phyloP scores from a whole-genome alignment of 2,888 invertebrate genomes.

The Chrysotoxum bicinctum region DNA sequence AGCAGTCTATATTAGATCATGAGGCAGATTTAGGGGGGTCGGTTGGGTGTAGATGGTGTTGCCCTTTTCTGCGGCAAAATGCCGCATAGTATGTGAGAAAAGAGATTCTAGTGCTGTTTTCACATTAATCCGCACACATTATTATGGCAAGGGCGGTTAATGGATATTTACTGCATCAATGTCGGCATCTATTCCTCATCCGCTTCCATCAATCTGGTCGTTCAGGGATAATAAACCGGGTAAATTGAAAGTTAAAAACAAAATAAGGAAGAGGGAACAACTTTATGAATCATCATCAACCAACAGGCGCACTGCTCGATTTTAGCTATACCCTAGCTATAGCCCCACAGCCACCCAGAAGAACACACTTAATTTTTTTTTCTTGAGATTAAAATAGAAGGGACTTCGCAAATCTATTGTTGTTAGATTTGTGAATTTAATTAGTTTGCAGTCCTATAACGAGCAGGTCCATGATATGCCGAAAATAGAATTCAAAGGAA shows the following conservation, averaged over 20 bases:
- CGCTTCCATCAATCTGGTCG: conserved; percentile 34
- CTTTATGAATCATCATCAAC: conserved; percentile 56
- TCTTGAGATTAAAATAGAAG: conserved; percentile 32
- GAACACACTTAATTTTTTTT: conserved; percentile 44
- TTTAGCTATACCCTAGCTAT: neutral
- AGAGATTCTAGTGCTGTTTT: conserved; percentile 3
- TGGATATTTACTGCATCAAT: conserved; percentile 61
- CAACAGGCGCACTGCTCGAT: neutral
- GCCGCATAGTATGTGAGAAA: conserved; percentile 14
- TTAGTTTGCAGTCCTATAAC: conserved; percentile 50
- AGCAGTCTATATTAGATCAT: conserved; percentile 1
- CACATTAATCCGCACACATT: neutral
- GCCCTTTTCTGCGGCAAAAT: neutral
- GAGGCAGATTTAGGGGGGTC: neutral
- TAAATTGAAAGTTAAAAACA: conserved; percentile 8
- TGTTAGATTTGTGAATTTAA: conserved; percentile 54
- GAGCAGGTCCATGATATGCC: conserved; percentile 57
- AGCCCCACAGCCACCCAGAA: conserved; percentile 53
- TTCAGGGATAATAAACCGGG: conserved; percentile 16
- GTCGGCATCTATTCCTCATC: conserved; percentile 57
- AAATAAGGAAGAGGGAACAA: neutral
- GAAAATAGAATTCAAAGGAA: conserved; percentile 49
- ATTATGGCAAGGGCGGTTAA: conserved; percentile 35
- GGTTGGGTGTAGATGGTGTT: neutral
- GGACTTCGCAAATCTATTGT: conserved; percentile 35